Base-by-base conservation (phyloP, 2,888 invertebrate genomes). In the Cenopis cana region DNA sequence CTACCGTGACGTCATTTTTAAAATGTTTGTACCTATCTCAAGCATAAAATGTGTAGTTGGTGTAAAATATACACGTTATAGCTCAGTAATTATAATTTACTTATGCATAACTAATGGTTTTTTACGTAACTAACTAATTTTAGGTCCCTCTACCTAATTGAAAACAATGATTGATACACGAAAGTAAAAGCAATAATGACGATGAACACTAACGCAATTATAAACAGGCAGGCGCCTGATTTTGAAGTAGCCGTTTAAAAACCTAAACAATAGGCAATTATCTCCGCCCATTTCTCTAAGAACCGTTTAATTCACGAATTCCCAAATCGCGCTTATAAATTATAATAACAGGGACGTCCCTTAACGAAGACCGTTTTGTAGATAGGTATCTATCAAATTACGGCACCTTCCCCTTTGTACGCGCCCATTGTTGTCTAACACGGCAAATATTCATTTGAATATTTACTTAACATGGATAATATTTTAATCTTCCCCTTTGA, bases 391-490 rank as follows among this genome's bases (percentile, higher is more conserved):
- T 93, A 92, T 92, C 90, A 91, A 93, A 90, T 93, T 90, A 91
- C 92, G 84, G 79, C 88, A 85, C 88, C 88, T 85, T 87, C 87
- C 90, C 90, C 91, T 88, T 85, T 79, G 79, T 78, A 79, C 79
- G 82, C 85, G 81, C 86, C 83, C 86, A 91, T 93, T 92, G 93
- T 93, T 93, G 93, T 93, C 90, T 93, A 92, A 93, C 93, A 93
- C 90, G 91, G 93, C 92, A 94, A 93, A 94, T 94, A 93, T 94
- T 93, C 93, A 93, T 93, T 93, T 93, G 93, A 93, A 93, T 94
- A 94, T 94, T 94, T 94, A 94, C 93, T 93, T 93, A 94, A 93
- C 94, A 93, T 93, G 93, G 92, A 93, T 94, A 94, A 94, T 94
- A 94, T 94, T 94, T 94, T 94, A 94, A 94, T 94, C 94, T 93